phyloP scores from a whole-genome alignment of 2,113 vertebrate species.

The Cololabis saira region DNA sequence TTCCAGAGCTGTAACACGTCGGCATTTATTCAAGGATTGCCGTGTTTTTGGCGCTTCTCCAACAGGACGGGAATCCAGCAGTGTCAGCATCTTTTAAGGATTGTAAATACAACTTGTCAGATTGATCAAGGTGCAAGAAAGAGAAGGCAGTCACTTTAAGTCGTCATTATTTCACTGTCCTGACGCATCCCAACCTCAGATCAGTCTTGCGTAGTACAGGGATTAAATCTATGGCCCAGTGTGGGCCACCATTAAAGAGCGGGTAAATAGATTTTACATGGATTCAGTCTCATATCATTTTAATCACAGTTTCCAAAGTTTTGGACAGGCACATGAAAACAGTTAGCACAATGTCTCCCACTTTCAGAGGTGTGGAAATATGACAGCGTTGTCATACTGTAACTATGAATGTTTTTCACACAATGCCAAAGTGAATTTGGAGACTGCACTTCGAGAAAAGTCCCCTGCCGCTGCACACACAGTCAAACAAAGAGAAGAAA shows the following conservation, averaged over 20 bases:
- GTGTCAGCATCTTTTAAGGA: conserved; percentile 69
- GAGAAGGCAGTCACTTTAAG: conserved; percentile 53
- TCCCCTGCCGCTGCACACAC: conserved; percentile 20
- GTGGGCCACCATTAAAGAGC: conserved; percentile 16
- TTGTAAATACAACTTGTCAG: conserved; percentile 74
- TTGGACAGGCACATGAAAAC: conserved; percentile 23
- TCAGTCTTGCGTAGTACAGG: conserved; percentile 43
- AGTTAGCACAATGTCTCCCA: background rate
- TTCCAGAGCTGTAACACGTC: conserved; percentile 6
- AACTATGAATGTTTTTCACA: conserved; percentile 40
- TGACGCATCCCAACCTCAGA: conserved; percentile 36
- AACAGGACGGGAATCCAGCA: conserved; percentile 45
- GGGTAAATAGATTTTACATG: conserved; percentile 38
- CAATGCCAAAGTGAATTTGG: conserved; percentile 30
- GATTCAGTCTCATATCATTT: conserved; percentile 12
- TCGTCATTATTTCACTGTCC: conserved; percentile 52
- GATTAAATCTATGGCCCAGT: conserved; percentile 20
- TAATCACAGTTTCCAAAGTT: conserved; percentile 31
- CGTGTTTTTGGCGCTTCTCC: conserved; percentile 45
- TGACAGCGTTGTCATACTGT: conserved; percentile 52
- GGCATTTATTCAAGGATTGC: conserved; percentile 46
- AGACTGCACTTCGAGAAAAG: conserved; percentile 29
- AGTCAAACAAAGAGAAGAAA: conserved; percentile 26
- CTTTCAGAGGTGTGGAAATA: conserved; percentile 47
- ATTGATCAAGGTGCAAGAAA: conserved; percentile 59